Evolutionary conservation across 2,888 invertebrate genomes (phyloP).

Genomic region (Drosophila mimica): DNA sequence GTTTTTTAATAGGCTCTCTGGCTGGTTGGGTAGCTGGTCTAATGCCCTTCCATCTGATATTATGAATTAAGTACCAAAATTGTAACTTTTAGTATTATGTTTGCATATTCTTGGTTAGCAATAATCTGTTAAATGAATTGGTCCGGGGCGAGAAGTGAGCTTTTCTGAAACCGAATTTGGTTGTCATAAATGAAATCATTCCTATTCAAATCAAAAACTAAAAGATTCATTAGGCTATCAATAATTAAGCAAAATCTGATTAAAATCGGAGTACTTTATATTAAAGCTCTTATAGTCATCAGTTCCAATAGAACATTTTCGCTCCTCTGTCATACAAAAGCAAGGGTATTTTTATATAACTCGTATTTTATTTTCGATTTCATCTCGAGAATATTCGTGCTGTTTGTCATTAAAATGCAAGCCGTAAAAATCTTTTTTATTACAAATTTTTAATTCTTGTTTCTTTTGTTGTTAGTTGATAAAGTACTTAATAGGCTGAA

Average conservation of each 20-base stretch:
- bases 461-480: constrained; percentile 49
- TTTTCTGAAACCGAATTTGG: background rate
- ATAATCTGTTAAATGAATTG: background rate
- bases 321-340: background rate
- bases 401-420: constrained; percentile 44
- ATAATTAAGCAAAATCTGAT: background rate
- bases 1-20: constrained; percentile 38
- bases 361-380: constrained; percentile 24
- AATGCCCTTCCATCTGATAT: background rate
- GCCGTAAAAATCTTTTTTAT: constrained; percentile 31
- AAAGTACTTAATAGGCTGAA: constrained; percentile 57
- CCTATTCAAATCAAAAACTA: background rate
- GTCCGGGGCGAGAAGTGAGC: background rate
- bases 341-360: background rate
- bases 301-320: background rate
- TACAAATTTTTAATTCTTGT: constrained; percentile 30
- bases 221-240: background rate
- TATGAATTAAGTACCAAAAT: constrained; percentile 13
- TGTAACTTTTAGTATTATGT: background rate
- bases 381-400: constrained; percentile 6
- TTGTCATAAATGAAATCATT: background rate
- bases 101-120: background rate
- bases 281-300: background rate
- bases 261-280: background rate
- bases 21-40: background rate